Percentiles rank a stretch among this genome's conserved stretches.
phyloP scores from a whole-genome alignment of 1,140 invertebrate genomes.

The Dolichoris vasculosae region DNA sequence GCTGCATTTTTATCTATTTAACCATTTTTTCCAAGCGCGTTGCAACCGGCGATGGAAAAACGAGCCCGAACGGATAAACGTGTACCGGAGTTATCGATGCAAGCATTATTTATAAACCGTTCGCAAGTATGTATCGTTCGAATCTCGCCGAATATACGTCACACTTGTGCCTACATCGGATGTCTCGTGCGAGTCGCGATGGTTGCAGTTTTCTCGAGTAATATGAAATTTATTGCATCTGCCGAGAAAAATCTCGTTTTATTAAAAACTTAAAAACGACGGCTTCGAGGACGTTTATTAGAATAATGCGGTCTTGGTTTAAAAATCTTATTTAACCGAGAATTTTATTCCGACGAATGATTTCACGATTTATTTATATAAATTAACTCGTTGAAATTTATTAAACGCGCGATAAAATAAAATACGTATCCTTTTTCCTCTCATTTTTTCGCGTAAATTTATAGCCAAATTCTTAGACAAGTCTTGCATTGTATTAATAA shows the following conservation, averaged over 20 bases:
- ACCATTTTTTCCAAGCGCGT: background rate
- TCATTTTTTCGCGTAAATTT: background rate
- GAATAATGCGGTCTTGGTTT: background rate
- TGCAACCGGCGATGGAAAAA: background rate
- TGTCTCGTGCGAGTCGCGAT: too few species aligned
- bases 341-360: background rate
- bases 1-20: too few species aligned
- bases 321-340: background rate
- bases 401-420: background rate
- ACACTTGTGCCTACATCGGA: too few species aligned
- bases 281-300: background rate
- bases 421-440: background rate
- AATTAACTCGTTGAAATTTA: background rate
- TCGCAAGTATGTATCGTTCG: too few species aligned
- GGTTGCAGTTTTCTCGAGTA: background rate
- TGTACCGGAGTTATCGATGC: background rate
- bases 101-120: constrained; percentile 26
- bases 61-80: background rate
- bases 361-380: background rate
- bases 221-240: background rate
- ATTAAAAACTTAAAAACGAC: background rate
- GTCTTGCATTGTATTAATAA: constrained; percentile 1
- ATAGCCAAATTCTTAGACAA: background rate
- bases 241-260: background rate
- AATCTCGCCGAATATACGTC: background rate